Percentiles rank a stretch among this genome's conserved stretches.
These are phyloP conservation scores for Morpho achilles DNA, from an alignment of 2,888 invertebrate genomes.

Conservation along the genomic window DNA sequence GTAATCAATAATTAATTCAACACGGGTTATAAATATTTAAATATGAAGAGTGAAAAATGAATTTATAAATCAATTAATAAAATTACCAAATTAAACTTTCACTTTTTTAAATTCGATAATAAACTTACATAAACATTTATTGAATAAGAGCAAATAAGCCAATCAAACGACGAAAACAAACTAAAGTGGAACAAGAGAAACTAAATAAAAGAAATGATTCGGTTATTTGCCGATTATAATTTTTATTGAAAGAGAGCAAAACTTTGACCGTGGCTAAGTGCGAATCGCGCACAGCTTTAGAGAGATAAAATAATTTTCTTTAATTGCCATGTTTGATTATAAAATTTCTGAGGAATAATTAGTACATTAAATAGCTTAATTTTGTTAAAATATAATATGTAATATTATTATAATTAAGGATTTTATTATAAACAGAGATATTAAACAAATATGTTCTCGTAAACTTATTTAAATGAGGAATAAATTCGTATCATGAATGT, in stretches of 20 bases:
- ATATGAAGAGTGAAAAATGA: background rate
- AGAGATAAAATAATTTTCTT: too few species aligned
- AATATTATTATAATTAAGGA: too few species aligned
- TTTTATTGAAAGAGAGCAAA: conserved; percentile 46
- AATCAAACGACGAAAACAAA: conserved; percentile 17
- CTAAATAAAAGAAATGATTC: conserved; percentile 33
- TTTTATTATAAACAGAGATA: too few species aligned
- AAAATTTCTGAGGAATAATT: too few species aligned
- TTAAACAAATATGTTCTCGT: too few species aligned
- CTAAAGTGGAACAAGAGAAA: conserved; percentile 18
- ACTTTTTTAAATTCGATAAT: conserved; percentile 16
- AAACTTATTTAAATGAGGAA: too few species aligned
- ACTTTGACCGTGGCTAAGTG: conserved; percentile 20
- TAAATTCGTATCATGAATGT: too few species aligned
- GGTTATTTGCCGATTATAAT: conserved; percentile 35
- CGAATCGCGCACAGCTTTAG: background rate
- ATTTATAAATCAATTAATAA: background rate
- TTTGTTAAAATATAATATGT: too few species aligned
- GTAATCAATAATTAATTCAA: too few species aligned
- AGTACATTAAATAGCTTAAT: too few species aligned
- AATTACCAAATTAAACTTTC: background rate
- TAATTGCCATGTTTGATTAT: too few species aligned
- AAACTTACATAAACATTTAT: conserved; percentile 18
- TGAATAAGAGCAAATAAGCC: conserved; percentile 23
- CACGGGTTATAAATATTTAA: background rate